These are phyloP conservation scores for Phoenicopterus ruber DNA, from an alignment of 2,113 vertebrate species.

Conservation along the genomic window DNA sequence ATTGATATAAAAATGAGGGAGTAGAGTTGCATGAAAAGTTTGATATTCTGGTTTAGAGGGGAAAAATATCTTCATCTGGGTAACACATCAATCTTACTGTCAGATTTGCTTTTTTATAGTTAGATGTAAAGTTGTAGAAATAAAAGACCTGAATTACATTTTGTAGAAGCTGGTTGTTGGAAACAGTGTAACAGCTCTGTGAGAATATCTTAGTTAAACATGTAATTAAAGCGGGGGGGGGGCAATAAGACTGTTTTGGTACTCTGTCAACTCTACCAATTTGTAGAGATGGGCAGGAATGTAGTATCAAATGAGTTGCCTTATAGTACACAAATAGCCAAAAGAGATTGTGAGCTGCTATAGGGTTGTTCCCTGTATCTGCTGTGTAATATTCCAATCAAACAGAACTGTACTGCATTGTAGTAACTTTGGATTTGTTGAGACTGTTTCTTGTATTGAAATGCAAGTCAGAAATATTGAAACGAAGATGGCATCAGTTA, in stretches of 20 bases:
- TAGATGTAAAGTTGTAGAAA: background rate
- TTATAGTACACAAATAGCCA: rapidly evolving
- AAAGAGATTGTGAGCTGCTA: background rate
- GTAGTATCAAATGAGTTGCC: background rate
- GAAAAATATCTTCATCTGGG: background rate
- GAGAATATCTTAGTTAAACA: background rate
- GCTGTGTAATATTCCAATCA: background rate
- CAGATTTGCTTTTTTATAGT: background rate
- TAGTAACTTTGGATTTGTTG: background rate
- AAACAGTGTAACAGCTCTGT: background rate
- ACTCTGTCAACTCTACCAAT: background rate
- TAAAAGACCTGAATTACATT: background rate
- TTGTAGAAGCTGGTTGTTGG: background rate
- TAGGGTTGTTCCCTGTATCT: background rate
- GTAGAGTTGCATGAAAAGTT: background rate
- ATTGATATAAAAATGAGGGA: background rate
- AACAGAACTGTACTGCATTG: background rate
- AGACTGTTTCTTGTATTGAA: background rate
- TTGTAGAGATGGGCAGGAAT: background rate
- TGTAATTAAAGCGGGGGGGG: background rate
- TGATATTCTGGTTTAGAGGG: background rate
- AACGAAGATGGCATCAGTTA: background rate
- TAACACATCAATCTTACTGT: background rate
- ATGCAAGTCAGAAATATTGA: background rate
- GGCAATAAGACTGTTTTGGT: background rate